A percentile compares a stretch with the other conserved stretches of the same genome.
These are phyloP conservation scores for Ceratitis capitata DNA, from an alignment of 1,140 invertebrate genomes.

Conservation along the genomic window DNA sequence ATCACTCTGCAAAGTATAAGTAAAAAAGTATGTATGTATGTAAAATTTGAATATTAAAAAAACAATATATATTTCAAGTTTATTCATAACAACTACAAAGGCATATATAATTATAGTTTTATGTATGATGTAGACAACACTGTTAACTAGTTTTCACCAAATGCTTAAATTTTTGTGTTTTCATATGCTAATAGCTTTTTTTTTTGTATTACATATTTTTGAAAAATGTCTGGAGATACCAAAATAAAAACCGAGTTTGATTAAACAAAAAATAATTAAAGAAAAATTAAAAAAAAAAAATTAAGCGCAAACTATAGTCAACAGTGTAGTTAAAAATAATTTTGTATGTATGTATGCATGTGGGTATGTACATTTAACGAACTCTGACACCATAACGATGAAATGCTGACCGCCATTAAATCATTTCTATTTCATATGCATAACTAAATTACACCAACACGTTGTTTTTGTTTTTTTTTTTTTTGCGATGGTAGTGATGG, in stretches of 20 bases:
- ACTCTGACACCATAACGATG: not conserved
- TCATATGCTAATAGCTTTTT: not conserved
- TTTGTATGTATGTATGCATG: not conserved
- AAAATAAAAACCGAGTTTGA: not conserved
- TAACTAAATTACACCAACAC: not conserved
- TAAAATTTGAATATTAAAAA: not conserved
- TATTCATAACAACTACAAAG: not conserved
- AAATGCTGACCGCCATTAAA: not conserved
- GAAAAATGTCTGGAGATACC: not conserved
- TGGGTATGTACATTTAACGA: not conserved
- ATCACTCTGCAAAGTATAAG: constrained; percentile 21
- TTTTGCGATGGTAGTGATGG: not conserved
- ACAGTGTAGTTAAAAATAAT: not conserved
- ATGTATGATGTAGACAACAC: not conserved
- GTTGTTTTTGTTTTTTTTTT: no score
- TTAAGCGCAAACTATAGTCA: not conserved
- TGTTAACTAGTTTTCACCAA: not conserved
- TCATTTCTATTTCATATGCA: no score
- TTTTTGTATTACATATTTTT: not conserved
- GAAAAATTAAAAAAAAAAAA: not conserved
- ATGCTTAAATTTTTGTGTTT: not conserved
- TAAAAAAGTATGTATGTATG: not conserved
- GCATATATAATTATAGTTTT: not conserved
- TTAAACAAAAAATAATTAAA: not conserved
- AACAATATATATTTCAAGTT: not conserved